Conservation (phyloP, 2,888 invertebrate genomes). For the Nymphalis polychloros region DNA sequence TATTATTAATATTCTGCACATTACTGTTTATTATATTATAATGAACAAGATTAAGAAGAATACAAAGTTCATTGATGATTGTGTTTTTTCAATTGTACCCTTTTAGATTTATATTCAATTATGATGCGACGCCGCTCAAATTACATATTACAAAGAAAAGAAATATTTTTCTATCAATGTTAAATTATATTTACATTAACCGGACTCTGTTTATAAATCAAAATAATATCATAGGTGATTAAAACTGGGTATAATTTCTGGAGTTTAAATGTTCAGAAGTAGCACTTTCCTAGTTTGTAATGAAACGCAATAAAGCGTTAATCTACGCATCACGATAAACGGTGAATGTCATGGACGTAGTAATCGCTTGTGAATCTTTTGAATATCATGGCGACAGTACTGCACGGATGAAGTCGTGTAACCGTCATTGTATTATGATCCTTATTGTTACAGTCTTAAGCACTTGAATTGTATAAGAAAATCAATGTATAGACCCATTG, state of each 20-base stretch:
- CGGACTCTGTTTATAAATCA: background rate
- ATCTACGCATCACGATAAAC: conserved; percentile 11
- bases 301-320: conserved; percentile 6
- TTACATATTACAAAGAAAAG: no score
- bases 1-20: no score
- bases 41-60: no score
- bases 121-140: no score
- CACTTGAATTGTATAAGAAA: conserved; percentile 21
- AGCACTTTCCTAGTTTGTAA: background rate
- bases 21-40: no score
- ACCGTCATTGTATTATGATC: conserved; percentile 21
- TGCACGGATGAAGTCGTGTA: conserved; percentile 24
- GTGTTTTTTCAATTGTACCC: no score
- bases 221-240: background rate
- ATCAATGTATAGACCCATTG: conserved; percentile 22
- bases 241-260: no score
- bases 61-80: no score
- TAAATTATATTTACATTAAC: no score
- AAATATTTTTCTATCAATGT: no score
- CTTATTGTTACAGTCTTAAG: conserved; percentile 21
- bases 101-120: no score
- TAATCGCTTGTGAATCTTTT: conserved; percentile 29
- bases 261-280: background rate
- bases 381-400: conserved; percentile 18
- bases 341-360: conserved; percentile 13